Evolutionary conservation across 2,113 vertebrate genomes (phyloP), one percentile per base, ranked within the genome.

Genomic region (Montifringilla adamsi): DNA sequence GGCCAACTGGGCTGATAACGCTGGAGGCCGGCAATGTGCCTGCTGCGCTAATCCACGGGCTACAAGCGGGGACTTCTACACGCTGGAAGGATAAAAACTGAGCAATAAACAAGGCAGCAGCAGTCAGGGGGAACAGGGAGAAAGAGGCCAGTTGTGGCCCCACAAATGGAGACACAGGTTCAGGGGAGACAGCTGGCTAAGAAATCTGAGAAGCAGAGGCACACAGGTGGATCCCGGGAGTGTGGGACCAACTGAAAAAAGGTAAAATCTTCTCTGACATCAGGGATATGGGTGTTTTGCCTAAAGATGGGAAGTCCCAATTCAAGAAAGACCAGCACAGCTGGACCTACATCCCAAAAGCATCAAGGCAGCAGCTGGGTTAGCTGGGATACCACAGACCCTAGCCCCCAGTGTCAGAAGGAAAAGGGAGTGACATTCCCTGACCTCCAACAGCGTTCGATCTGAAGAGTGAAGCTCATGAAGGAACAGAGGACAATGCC

Each of bases 401-500:
- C 9, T 3, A 19, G n/a, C 9, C 49, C 30, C 23, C 8, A 8
- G 1, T 1, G 46, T 19, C n/a, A 7, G 9, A 21, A 84, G 41
- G 43, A 84, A 59, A 82, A 30, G 24, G 11, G n/a, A 20, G 13
- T 41, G 50, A 13, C 49, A 30, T 43, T 28, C 37, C 15, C 35
- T 13, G 26, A 7, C 49, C n/a, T 20, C 4, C 3, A 3, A 15
- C 9, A 74, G 15, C 12, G 4, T 24, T 67, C 1, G 0, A 4
- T 33, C 33, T 50, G 58, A 46, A 55, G 44, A 59, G 7, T 3
- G 30, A 59, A 15, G 44, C 11, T 55, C 16, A 14, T 13, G 15
- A 26, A 5, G 2, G 1, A 24, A 23, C 28, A 47, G n/a, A 39
- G 37, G 13, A 28, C 16, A 27, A 18, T 6, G 21, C 7, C 37